Conservation (phyloP, 92 coral and sea anemone genomes). For the Virgularia gustaviana region DNA sequence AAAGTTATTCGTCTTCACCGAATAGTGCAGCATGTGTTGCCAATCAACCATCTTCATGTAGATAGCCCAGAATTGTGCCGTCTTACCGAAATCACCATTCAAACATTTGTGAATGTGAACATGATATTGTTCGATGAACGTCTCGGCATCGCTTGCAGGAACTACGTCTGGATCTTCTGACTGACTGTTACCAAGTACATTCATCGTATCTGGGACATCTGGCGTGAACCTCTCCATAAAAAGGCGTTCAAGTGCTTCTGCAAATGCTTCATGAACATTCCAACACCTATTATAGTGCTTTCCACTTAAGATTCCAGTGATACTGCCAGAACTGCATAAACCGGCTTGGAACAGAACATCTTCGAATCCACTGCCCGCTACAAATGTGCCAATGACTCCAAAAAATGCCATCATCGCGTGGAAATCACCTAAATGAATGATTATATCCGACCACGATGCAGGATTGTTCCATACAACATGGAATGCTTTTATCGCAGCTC, state of each 20-base stretch:
- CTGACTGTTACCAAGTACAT: neutral
- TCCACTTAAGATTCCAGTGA: neutral
- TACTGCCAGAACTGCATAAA: conserved; percentile 22
- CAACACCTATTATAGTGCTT: conserved; percentile 17
- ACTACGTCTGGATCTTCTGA: too few species aligned
- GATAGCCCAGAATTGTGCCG: conserved; percentile 6
- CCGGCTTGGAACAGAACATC: conserved; percentile 18
- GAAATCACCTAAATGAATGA: conserved; percentile 19
- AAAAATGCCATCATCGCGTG: conserved; percentile 25
- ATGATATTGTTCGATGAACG: conserved; percentile 5
- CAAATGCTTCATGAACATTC: conserved; percentile 5
- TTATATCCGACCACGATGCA: conserved; percentile 6
- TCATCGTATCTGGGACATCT: neutral
- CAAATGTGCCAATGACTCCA: conserved; percentile 6
- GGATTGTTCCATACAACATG: conserved; percentile 27
- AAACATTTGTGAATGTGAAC: conserved; percentile 16
- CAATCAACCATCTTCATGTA: conserved; percentile 9
- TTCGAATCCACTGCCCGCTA: conserved; percentile 21
- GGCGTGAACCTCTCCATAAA: conserved; percentile 9
- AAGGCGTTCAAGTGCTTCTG: conserved; percentile 13
- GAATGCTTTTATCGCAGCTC: conserved; percentile 13
- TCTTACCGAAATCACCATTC: conserved; percentile 19
- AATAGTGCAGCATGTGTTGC: neutral
- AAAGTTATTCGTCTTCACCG: conserved; percentile 5
- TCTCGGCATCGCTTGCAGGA: too few species aligned